Conservation (phyloP, 1,140 invertebrate species). For the Drosophila sturtevanti region DNA sequence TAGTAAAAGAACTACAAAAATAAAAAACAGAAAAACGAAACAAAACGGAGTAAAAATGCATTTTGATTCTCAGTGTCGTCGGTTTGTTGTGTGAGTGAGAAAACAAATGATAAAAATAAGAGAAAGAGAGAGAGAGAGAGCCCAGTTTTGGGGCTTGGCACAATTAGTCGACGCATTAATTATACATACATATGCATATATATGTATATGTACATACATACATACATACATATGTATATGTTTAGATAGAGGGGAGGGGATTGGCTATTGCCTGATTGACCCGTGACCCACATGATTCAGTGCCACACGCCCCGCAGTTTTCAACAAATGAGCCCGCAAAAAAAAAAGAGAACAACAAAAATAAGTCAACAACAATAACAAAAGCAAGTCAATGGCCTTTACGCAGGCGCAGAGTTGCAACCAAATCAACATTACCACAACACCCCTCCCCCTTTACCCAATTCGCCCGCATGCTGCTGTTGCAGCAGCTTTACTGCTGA, state of each 20-base stretch:
- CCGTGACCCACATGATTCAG: slow-evolving; percentile 70
- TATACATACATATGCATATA: too few species aligned
- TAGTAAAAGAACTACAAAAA: too few species aligned
- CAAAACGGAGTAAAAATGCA: slow-evolving; percentile 9
- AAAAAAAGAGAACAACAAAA: too few species aligned
- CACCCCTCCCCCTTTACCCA: neutral
- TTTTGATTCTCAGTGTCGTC: neutral
- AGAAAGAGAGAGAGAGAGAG: neutral
- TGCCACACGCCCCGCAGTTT: slow-evolving; percentile 61
- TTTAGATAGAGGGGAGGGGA: slow-evolving; percentile 17
- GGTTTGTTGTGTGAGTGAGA: neutral
- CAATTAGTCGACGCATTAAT: slow-evolving; percentile 58
- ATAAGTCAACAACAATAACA: neutral
- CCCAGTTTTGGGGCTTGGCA: slow-evolving; percentile 27
- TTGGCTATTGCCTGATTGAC: slow-evolving; percentile 55
- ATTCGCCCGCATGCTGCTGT: slow-evolving; percentile 50
- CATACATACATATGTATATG: too few species aligned
- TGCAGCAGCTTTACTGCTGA: slow-evolving; percentile 49
- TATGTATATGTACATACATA: too few species aligned
- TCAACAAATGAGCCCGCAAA: neutral
- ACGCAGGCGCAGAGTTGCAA: slow-evolving; percentile 32
- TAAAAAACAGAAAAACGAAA: neutral
- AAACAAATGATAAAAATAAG: neutral
- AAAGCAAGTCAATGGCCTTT: slow-evolving; percentile 63
- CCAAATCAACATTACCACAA: slow-evolving; percentile 46